Percentiles rank a stretch among this genome's conserved stretches.
phyloP scores from a whole-genome alignment of 1,140 invertebrate species.

The Conopomorpha cramerella region DNA sequence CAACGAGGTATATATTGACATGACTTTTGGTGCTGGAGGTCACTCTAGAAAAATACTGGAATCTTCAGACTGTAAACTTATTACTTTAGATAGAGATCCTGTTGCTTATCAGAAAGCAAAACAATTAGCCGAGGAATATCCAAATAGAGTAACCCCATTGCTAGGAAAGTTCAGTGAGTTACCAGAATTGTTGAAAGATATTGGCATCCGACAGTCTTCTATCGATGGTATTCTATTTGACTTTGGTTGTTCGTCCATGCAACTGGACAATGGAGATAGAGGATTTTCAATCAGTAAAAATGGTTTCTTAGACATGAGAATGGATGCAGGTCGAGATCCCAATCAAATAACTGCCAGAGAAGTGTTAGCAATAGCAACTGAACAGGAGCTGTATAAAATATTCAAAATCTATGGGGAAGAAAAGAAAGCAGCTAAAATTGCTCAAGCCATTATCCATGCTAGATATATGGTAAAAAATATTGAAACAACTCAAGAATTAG shows the following conservation, averaged over 20 bases:
- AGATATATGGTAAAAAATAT: slow-evolving; percentile 81
- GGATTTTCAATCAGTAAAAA: slow-evolving; percentile 86
- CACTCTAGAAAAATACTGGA: slow-evolving; percentile 72
- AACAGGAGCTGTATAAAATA: slow-evolving; percentile 79
- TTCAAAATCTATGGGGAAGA: slow-evolving; percentile 93
- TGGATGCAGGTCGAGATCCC: slow-evolving; percentile 79
- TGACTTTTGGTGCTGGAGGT: slow-evolving; percentile 96
- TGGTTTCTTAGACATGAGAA: slow-evolving; percentile 94
- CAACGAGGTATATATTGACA: slow-evolving; percentile 74
- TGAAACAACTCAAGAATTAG: slow-evolving; percentile 82
- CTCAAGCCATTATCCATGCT: slow-evolving; percentile 86
- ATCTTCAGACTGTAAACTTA: slow-evolving; percentile 67
- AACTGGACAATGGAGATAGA: slow-evolving; percentile 79
- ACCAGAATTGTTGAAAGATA: slow-evolving; percentile 66
- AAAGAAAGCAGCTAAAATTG: slow-evolving; percentile 83
- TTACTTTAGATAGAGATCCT: slow-evolving; percentile 90
- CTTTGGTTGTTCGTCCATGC: slow-evolving; percentile 96
- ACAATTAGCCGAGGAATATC: slow-evolving; percentile 67
- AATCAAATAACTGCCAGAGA: slow-evolving; percentile 82
- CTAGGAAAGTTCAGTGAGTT: slow-evolving; percentile 89
- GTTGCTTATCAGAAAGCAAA: slow-evolving; percentile 71
- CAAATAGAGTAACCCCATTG: slow-evolving; percentile 74
- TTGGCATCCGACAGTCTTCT: slow-evolving; percentile 64
- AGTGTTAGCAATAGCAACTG: slow-evolving; percentile 78
- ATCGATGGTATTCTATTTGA: slow-evolving; percentile 92